Conservation (phyloP, 2,797 vertebrate species). For the Enteromius unitaeniatus region DNA sequence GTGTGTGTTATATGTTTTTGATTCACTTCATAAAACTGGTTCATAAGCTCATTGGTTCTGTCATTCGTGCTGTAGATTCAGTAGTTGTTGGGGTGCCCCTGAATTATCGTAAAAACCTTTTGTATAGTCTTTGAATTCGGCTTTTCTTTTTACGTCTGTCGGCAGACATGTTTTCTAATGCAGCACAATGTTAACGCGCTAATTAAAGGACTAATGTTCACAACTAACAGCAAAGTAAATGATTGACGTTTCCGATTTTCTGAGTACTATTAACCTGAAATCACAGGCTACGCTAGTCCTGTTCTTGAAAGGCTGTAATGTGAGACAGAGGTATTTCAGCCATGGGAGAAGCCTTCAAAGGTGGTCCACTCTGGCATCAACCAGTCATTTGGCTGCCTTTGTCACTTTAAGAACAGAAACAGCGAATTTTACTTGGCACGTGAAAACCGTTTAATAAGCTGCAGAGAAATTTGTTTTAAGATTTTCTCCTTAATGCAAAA, state of each 20-base stretch:
- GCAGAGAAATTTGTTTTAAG: conserved; percentile 54
- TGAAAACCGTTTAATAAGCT: conserved; percentile 58
- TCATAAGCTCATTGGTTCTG: too few relatives aligned
- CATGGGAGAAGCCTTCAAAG: conserved; percentile 38
- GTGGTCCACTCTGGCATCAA: conserved; percentile 49
- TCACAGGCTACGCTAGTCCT: neutral
- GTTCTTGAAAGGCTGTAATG: conserved; percentile 47
- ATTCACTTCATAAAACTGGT: neutral
- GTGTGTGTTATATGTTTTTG: neutral
- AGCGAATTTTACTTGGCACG: conserved; percentile 61
- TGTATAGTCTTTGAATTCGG: neutral
- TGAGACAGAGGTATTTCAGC: conserved; percentile 46
- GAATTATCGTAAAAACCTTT: neutral
- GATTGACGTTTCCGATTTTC: conserved; percentile 14
- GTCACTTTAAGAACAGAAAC: conserved; percentile 55
- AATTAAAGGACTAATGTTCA: conserved; percentile 15
- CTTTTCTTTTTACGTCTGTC: neutral
- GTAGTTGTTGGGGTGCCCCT: neutral
- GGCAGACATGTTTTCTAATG: neutral
- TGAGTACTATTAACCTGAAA: conserved; percentile 20
- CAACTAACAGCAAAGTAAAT: neutral
- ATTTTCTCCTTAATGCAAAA: conserved; percentile 64
- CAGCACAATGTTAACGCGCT: neutral
- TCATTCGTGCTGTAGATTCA: neutral
- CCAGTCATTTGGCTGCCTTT: conserved; percentile 51